phyloP scores from a whole-genome alignment of 2,113 vertebrate species.

The Podiceps cristatus region DNA sequence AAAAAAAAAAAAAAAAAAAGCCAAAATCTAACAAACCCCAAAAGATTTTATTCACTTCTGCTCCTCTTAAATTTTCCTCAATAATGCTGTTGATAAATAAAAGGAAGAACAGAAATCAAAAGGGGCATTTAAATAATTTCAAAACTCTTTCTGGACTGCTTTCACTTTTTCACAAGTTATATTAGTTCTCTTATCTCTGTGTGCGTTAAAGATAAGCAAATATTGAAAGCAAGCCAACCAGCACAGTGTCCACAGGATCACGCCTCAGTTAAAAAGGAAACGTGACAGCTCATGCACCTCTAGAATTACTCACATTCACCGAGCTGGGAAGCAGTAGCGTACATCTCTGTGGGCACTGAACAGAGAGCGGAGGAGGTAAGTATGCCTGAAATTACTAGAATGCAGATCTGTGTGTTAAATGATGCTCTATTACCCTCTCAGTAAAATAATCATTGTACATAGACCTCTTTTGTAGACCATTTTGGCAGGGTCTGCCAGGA shows the following conservation, averaged over 20 bases:
- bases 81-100: neutral
- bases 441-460: neutral
- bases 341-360: accelerated
- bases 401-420: neutral
- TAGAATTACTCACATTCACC: neutral
- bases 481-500: neutral
- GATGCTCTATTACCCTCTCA: neutral
- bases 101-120: neutral
- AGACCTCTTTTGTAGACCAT: neutral
- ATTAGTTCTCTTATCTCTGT: neutral
- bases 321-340: neutral
- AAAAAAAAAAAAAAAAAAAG: no score
- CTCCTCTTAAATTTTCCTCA: neutral
- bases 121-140: neutral
- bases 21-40: neutral
- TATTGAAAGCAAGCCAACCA: neutral
- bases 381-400: neutral
- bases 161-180: neutral
- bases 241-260: neutral
- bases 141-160: neutral
- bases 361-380: neutral
- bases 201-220: neutral
- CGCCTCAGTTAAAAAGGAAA: neutral
- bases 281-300: accelerated
- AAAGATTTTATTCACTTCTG: neutral